Percentiles rank a stretch among this genome's conserved stretches.
These are phyloP conservation scores for Dipodomys merriami DNA, from an alignment of 2,113 vertebrate species.

Conservation along the genomic window DNA sequence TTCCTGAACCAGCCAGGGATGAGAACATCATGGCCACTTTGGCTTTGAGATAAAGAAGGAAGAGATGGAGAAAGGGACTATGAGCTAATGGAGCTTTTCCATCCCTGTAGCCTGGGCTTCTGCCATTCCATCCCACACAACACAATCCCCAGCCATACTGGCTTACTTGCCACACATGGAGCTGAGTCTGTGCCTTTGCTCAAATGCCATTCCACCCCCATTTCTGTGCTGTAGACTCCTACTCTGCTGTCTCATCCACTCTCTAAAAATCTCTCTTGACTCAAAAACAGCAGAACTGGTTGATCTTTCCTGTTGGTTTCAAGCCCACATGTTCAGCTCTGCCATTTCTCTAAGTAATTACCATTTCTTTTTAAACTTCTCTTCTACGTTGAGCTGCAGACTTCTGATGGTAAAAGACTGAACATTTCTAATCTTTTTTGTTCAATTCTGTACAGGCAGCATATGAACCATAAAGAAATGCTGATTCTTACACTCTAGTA, in stretches of 20 bases:
- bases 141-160: background rate
- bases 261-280: background rate
- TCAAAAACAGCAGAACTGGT: background rate
- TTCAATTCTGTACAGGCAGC: background rate
- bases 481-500: too few species aligned
- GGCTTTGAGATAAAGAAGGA: slow-evolving; percentile 70
- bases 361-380: background rate
- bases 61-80: slow-evolving; percentile 56
- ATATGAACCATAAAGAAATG: background rate
- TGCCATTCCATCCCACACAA: slow-evolving; percentile 74
- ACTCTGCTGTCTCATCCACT: background rate
- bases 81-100: slow-evolving; percentile 80
- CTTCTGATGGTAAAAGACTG: background rate
- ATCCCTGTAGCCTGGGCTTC: slow-evolving; percentile 59
- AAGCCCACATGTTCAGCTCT: background rate
- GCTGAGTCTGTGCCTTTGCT: background rate
- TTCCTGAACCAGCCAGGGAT: slow-evolving; percentile 74
- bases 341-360: background rate
- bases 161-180: background rate
- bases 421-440: background rate
- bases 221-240: slow-evolving; percentile 17
- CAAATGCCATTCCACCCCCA: background rate
- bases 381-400: background rate
- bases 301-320: background rate
- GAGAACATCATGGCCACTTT: slow-evolving; percentile 79